Evolutionary conservation across 2,888 invertebrate species (phyloP).

Genomic region (Ochlodes sylvanus): DNA sequence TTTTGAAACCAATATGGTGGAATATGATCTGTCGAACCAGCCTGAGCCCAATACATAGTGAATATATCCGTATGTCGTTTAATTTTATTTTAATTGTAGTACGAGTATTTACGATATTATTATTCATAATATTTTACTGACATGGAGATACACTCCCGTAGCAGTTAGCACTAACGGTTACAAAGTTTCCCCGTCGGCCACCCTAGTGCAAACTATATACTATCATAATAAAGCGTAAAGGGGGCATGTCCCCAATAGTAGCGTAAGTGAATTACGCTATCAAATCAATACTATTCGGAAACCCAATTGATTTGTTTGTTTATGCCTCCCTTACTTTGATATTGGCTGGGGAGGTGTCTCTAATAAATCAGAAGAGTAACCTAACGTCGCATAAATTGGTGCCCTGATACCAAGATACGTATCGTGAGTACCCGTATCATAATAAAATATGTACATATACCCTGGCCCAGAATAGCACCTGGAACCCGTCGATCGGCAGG

Average conservation of each 20-base stretch:
- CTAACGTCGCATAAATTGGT: too few relatives aligned
- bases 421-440: too few relatives aligned
- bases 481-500: too few relatives aligned
- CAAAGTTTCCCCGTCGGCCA: background rate
- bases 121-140: background rate
- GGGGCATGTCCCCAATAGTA: background rate
- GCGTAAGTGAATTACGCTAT: constrained; percentile 11
- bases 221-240: constrained; percentile 8
- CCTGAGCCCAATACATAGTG: too few relatives aligned
- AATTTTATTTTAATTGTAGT: background rate
- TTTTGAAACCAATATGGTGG: too few relatives aligned
- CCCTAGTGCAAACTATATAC: background rate
- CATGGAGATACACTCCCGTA: background rate
- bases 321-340: too few relatives aligned
- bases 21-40: too few relatives aligned
- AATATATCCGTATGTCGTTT: too few relatives aligned
- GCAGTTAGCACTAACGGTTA: background rate
- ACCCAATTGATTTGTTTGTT: background rate
- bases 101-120: background rate
- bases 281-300: constrained; percentile 16
- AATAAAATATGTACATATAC: too few relatives aligned
- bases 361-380: background rate
- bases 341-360: background rate
- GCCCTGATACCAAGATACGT: too few relatives aligned
- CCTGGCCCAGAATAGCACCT: too few relatives aligned